Evolutionary conservation across 2,113 vertebrate species (phyloP).

Genomic region (Ceuthmochares aereus): DNA sequence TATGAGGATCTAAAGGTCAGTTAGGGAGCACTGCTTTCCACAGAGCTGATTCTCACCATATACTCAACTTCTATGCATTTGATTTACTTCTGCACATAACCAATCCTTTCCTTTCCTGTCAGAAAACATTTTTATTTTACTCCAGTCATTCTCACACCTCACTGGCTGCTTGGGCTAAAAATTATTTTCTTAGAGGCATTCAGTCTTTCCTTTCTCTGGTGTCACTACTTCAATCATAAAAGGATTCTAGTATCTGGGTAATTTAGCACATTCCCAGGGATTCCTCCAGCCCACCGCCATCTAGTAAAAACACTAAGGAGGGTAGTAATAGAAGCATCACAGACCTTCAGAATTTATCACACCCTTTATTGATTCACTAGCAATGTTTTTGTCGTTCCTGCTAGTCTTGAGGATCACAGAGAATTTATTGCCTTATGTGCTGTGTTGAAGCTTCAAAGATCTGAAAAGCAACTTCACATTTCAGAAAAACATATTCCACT

Average conservation of each 20-base stretch:
- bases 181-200: not conserved
- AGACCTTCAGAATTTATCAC: not conserved
- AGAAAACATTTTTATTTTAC: slow-evolving; percentile 47
- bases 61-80: slow-evolving; percentile 35
- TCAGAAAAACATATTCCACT: not conserved
- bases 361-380: not conserved
- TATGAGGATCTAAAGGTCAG: slow-evolving; percentile 43
- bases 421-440: not conserved
- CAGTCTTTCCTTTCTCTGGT: not conserved
- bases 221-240: not conserved
- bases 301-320: not conserved
- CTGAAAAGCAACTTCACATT: not conserved
- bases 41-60: not conserved
- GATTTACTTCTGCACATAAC: slow-evolving; percentile 52
- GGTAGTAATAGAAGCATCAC: not conserved
- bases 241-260: not conserved
- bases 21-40: slow-evolving; percentile 6
- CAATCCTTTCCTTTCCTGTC: slow-evolving; percentile 13
- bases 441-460: not conserved
- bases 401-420: not conserved
- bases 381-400: not conserved
- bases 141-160: slow-evolving; percentile 38
- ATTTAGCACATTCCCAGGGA: not conserved
- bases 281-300: not conserved
- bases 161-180: not conserved